Conservation (phyloP, 2,113 vertebrate genomes). For the Python bivittatus region DNA sequence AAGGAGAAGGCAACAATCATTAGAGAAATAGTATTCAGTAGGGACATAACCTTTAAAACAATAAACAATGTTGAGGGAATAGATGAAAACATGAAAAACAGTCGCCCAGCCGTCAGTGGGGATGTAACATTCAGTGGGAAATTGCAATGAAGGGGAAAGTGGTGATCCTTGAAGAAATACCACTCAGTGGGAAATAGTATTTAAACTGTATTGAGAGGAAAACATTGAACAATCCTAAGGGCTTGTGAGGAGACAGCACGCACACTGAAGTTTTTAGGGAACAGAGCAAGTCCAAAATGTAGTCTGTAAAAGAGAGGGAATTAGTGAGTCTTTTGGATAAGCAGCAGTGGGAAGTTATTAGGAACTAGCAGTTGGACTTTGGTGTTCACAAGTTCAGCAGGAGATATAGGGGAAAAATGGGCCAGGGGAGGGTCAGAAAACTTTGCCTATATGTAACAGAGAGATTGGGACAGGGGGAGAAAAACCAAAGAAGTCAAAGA, state of each 20-base stretch:
- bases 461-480: not conserved
- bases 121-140: not conserved
- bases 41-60: not conserved
- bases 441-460: not conserved
- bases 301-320: not conserved
- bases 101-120: not conserved
- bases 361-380: not conserved
- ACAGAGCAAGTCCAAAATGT: not conserved
- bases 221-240: not conserved
- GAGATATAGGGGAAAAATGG: not conserved
- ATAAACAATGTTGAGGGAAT: not conserved
- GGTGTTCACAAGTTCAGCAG: not conserved
- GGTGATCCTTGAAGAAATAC: not conserved
- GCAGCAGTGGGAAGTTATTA: not conserved
- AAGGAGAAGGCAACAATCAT: not conserved
- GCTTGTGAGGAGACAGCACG: not conserved
- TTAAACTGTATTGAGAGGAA: not conserved
- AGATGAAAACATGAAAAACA: not conserved
- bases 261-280: not conserved
- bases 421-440: not conserved
- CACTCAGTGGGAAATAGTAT: not conserved
- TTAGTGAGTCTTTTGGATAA: not conserved
- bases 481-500: not conserved
- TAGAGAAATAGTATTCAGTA: not conserved
- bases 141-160: not conserved